Conservation (phyloP, 2,888 invertebrate species). For the Lasioglossum vierecki region DNA sequence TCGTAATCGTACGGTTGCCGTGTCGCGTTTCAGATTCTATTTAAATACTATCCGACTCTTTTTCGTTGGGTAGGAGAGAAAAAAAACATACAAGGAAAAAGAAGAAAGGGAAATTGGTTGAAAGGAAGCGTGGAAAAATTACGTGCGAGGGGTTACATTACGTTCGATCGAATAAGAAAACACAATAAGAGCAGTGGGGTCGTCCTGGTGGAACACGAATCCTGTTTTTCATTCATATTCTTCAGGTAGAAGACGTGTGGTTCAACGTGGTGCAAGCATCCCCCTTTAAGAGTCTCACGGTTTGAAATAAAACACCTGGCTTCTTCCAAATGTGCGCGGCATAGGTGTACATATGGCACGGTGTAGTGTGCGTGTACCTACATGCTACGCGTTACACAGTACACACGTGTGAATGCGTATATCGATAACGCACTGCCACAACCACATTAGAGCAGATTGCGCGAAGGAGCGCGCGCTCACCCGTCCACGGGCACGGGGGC, state of each 20-base stretch:
- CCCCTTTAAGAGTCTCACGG: slow-evolving; percentile 79
- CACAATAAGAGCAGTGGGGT: slow-evolving; percentile 77
- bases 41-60: slow-evolving; percentile 61
- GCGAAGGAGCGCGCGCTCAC: slow-evolving; percentile 26
- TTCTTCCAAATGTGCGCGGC: slow-evolving; percentile 55
- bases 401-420: neutral
- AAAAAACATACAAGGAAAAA: slow-evolving; percentile 19
- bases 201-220: slow-evolving; percentile 77
- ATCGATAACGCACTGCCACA: slow-evolving; percentile 24
- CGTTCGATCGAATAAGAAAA: slow-evolving; percentile 77
- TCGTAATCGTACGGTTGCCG: neutral
- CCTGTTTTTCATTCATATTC: slow-evolving; percentile 82
- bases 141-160: slow-evolving; percentile 69
- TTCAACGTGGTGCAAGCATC: slow-evolving; percentile 72
- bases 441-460: slow-evolving; percentile 49
- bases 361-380: slow-evolving; percentile 15
- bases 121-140: slow-evolving; percentile 47
- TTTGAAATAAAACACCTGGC: slow-evolving; percentile 80
- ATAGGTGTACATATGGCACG: neutral
- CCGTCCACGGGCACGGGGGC: slow-evolving; percentile 13
- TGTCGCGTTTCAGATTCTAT: neutral
- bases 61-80: slow-evolving; percentile 14
- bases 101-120: slow-evolving; percentile 56
- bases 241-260: slow-evolving; percentile 64
- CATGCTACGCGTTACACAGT: neutral